A percentile compares a stretch with the other conserved stretches of the same genome.
Evolutionary conservation across 2,888 invertebrate genomes (phyloP).

Genomic region (Cephus nigrinus): DNA sequence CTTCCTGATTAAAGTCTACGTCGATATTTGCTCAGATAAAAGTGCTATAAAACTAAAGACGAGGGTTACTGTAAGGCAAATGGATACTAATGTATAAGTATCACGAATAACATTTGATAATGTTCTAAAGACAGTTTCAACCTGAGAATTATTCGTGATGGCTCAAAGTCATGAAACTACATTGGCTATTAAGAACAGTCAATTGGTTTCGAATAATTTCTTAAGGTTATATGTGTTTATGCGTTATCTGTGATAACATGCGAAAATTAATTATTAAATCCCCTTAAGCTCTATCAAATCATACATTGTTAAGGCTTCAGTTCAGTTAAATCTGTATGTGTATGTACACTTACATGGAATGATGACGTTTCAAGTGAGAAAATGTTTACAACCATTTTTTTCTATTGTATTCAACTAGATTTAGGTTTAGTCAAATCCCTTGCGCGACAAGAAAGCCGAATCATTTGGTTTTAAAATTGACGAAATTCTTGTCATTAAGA

Average conservation of each 20-base stretch:
- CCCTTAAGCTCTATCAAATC: neutral
- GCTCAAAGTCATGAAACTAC: neutral
- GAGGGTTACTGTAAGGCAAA: neutral
- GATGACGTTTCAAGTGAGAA: too few relatives aligned
- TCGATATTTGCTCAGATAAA: neutral
- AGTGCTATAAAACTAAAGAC: neutral
- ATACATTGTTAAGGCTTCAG: neutral
- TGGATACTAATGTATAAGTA: neutral
- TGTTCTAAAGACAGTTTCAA: neutral
- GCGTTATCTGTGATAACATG: neutral
- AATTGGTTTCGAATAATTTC: neutral
- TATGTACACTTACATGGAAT: too few relatives aligned
- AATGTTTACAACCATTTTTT: too few relatives aligned
- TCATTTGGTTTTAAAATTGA: too few relatives aligned
- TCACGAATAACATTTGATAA: neutral
- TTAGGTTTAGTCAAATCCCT: too few relatives aligned
- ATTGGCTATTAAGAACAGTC: neutral
- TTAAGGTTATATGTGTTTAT: neutral
- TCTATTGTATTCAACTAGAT: too few relatives aligned
- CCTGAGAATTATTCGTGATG: neutral
- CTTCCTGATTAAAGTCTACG: neutral
- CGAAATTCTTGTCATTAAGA: too few relatives aligned
- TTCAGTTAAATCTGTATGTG: too few relatives aligned
- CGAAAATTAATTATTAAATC: neutral
- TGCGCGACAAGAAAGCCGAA: too few relatives aligned